These are phyloP conservation scores for Drosophila picticornis DNA, from an alignment of 2,888 invertebrate genomes.

Conservation along the genomic window DNA sequence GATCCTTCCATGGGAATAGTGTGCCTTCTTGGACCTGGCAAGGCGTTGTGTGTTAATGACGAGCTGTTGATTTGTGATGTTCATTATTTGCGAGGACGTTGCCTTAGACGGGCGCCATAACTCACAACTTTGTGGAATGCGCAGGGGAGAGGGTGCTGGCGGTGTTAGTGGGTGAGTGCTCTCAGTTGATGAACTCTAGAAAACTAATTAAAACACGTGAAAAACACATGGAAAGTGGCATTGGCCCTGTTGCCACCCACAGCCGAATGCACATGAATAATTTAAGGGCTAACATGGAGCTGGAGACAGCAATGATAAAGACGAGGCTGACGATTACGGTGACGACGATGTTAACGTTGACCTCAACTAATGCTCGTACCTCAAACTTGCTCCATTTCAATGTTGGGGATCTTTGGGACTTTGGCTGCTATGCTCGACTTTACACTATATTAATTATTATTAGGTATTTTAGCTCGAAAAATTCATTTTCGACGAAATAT, in stretches of 20 bases:
- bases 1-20: constrained; percentile 2
- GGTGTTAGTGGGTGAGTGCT: constrained; percentile 1
- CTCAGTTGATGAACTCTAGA: constrained; percentile 72
- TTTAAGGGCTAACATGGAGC: constrained; percentile 47
- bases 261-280: constrained; percentile 64
- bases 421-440: constrained; percentile 20
- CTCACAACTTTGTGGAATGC: constrained; percentile 48
- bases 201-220: constrained; percentile 79
- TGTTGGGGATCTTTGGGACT: constrained; percentile 34
- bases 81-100: constrained; percentile 66
- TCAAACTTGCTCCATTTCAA: constrained; percentile 8
- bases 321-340: not conserved
- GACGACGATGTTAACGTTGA: constrained; percentile 7
- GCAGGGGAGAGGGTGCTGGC: constrained; percentile 2
- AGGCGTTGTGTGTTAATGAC: constrained; percentile 71
- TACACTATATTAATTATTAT: constrained; percentile 48
- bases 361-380: constrained; percentile 31
- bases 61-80: constrained; percentile 77
- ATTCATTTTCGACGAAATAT: constrained; percentile 36
- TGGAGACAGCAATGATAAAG: constrained; percentile 19
- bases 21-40: constrained; percentile 28
- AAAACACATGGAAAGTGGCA: constrained; percentile 60
- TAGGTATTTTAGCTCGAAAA: constrained; percentile 36
- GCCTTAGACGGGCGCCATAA: constrained; percentile 42
- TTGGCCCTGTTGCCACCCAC: constrained; percentile 29